Evolutionary conservation across 2,113 vertebrate genomes (phyloP).

Genomic region (Rhinolophus sinicus): DNA sequence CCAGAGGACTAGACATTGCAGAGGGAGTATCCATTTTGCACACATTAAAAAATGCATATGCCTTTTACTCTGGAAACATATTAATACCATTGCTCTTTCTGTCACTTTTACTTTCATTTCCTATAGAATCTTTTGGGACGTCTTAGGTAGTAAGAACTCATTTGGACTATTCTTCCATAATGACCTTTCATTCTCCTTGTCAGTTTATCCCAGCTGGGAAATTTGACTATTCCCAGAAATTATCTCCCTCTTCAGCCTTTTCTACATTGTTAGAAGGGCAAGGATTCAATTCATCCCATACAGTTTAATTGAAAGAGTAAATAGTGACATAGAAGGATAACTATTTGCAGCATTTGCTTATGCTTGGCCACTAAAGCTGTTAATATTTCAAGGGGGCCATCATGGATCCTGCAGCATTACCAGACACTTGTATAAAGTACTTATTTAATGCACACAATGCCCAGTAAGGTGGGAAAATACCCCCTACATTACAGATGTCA

Average conservation of each 20-base stretch:
- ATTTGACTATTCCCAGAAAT: constrained; percentile 67
- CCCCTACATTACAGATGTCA: neutral
- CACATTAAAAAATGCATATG: constrained; percentile 65
- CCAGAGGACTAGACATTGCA: constrained; percentile 41
- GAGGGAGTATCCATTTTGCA: constrained; percentile 64
- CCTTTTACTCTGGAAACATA: constrained; percentile 68
- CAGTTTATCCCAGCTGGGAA: constrained; percentile 68
- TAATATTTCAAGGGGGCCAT: neutral
- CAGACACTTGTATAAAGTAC: neutral
- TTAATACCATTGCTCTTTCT: constrained; percentile 80
- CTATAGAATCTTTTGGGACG: constrained; percentile 60
- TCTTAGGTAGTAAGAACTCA: constrained; percentile 58
- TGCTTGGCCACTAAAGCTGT: neutral
- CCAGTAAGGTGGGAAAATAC: neutral
- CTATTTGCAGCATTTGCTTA: neutral
- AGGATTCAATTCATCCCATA: constrained; percentile 19
- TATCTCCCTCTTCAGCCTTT: constrained; percentile 69
- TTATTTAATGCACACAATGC: neutral
- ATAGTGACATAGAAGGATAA: neutral
- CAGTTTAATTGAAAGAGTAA: constrained; percentile 49
- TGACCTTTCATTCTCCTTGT: constrained; percentile 68
- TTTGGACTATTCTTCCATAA: constrained; percentile 58
- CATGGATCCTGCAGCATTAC: neutral
- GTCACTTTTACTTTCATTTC: constrained; percentile 75
- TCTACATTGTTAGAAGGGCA: constrained; percentile 22